Conservation (phyloP, 2,888 invertebrate genomes). For the Andrena bicolor region DNA sequence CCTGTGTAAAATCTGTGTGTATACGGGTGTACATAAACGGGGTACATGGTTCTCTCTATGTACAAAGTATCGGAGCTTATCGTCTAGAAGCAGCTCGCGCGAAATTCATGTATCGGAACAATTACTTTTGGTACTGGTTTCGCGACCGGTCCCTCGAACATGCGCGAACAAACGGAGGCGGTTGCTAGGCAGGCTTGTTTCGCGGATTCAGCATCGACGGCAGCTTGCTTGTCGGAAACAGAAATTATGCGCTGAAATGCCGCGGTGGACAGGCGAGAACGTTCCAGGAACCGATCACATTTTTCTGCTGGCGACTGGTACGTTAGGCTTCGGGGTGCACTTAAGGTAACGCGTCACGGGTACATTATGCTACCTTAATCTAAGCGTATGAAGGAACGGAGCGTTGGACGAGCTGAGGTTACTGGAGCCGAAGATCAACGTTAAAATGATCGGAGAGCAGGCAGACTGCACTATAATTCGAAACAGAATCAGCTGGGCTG, state of each 20-base stretch:
- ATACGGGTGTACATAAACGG: slow-evolving; percentile 32
- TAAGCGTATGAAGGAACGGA: slow-evolving; percentile 72
- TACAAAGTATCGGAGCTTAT: slow-evolving; percentile 51
- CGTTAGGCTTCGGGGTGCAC: slow-evolving; percentile 66
- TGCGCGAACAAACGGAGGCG: slow-evolving; percentile 14
- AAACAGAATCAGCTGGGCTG: not conserved
- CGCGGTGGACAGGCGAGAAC: slow-evolving; percentile 15
- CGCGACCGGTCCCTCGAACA: slow-evolving; percentile 68
- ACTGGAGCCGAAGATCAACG: slow-evolving; percentile 46
- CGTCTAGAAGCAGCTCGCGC: slow-evolving; percentile 59
- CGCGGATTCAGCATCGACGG: not conserved
- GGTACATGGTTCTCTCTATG: slow-evolving; percentile 40
- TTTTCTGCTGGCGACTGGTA: slow-evolving; percentile 62
- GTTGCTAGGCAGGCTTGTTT: not conserved
- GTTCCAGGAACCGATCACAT: slow-evolving; percentile 64
- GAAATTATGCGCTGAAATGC: not conserved
- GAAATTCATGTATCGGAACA: slow-evolving; percentile 58
- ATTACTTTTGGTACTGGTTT: slow-evolving; percentile 75
- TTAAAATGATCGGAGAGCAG: not conserved
- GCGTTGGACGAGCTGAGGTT: slow-evolving; percentile 68
- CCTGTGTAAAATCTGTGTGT: not conserved
- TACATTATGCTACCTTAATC: slow-evolving; percentile 70
- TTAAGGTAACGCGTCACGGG: slow-evolving; percentile 71
- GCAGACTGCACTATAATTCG: not conserved
- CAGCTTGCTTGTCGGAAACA: not conserved